Evolutionary conservation across 2,888 invertebrate genomes (phyloP), one percentile per base, ranked within the genome.

Genomic region (Dorcus parallelipipedus): DNA sequence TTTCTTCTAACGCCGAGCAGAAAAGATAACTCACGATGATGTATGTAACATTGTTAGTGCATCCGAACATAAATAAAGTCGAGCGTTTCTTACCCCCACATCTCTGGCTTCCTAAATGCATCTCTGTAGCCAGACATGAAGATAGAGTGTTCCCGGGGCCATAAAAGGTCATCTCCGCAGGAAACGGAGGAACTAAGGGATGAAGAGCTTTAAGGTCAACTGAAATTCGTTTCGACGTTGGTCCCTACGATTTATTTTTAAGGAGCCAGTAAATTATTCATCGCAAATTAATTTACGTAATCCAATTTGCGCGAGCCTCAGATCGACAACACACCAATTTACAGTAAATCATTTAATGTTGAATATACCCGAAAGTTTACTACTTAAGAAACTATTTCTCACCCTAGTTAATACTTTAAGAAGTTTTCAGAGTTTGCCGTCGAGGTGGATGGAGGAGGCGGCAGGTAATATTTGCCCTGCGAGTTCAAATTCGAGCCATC

Each of bases 391-490:
- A 68, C 70, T 69, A 68, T 69, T 69, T 69, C 67, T 69, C 67
- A 69, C 69, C 67, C 68, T 62, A 65, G 67, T 69, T 70, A 67
- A 69, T 70, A 68, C 68, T 71, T 69, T 68, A 63, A 65, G 65
- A 68, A 66, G 67, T 66, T 66, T 65, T 62, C 57, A 59, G 59
- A 65, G 60, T 67, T 65, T 55, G 49, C 52, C 40, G 63, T 49
- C n/a, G 42, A 42, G 48, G 58, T 26, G 58, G 45, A 54, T 50
- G 39, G n/a, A 43, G 23, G 9, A 33, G 45, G 39, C 26, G 3
- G 26, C 33, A 33, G 10, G 33, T 57, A 56, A 59, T 57, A 55
- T 60, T 56, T 55, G 51, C 53, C 52, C 54, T 33, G 38, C 50
- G 54, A 41, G 48, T 39, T 64, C 68, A 68, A 68, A 71, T 70